phyloP scores from a whole-genome alignment of 2,888 invertebrate species.

The Drosophila pseudotakahashii region DNA sequence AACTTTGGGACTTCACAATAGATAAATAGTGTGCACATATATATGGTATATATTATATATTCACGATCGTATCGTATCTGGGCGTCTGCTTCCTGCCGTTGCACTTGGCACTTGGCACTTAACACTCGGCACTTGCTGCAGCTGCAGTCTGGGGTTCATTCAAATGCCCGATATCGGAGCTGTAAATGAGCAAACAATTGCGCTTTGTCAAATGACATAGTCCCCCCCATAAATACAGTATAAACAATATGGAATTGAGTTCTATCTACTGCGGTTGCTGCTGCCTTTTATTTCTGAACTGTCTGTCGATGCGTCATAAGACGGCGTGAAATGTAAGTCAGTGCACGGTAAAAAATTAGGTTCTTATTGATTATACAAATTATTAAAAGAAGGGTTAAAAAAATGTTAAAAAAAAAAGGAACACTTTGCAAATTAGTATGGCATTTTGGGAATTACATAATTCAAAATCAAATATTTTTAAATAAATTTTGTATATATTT shows the following conservation, averaged over 20 bases:
- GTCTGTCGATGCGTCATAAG: conserved; percentile 23
- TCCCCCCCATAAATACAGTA: conserved; percentile 61
- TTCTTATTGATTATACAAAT: no score
- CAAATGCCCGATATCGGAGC: conserved; percentile 41
- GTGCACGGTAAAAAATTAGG: background rate
- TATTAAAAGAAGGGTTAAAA: no score
- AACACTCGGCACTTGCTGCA: background rate
- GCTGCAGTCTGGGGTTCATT: conserved; percentile 18
- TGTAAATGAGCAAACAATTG: conserved; percentile 58
- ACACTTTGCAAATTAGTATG: no score
- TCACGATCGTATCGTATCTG: conserved; percentile 7
- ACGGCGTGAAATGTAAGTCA: conserved; percentile 7
- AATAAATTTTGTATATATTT: no score
- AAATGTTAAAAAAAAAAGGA: no score
- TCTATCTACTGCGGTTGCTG: conserved; percentile 17
- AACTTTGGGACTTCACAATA: conserved; percentile 12
- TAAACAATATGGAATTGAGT: conserved; percentile 52
- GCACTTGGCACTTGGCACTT: conserved; percentile 42
- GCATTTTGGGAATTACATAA: no score
- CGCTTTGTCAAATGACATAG: conserved; percentile 66
- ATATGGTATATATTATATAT: background rate
- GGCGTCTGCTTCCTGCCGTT: conserved; percentile 23
- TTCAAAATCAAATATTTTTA: no score
- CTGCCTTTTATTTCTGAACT: background rate
- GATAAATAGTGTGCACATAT: background rate